A percentile compares a stretch with the other conserved stretches of the same genome.
These are phyloP conservation scores for Corynorhinus townsendii DNA, from an alignment of 2,113 vertebrate species.

Conservation along the genomic window DNA sequence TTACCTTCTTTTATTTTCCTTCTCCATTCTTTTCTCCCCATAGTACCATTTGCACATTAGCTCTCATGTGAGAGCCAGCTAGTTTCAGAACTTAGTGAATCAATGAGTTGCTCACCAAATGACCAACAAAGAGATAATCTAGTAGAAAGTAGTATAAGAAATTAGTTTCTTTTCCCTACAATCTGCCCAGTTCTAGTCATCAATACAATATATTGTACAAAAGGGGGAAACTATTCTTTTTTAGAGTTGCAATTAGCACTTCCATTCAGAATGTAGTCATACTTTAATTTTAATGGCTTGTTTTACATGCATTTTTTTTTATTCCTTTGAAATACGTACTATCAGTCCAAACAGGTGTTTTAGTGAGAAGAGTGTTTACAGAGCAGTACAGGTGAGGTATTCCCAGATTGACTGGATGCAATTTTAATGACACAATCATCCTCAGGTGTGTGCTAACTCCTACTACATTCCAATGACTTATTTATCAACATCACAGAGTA, in stretches of 20 bases:
- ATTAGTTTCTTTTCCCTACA: not conserved
- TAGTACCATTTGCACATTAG: not conserved
- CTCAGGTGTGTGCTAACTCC: conserved; percentile 10
- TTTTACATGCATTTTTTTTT: not conserved
- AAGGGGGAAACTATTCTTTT: not conserved
- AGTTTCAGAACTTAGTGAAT: not conserved
- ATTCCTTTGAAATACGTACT: not conserved
- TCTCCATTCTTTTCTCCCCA: not conserved
- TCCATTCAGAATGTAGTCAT: not conserved
- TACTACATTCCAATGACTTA: not conserved
- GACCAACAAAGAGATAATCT: not conserved
- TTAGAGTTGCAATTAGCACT: not conserved
- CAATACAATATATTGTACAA: not conserved
- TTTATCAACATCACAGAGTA: conserved; percentile 23
- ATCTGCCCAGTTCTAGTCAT: not conserved
- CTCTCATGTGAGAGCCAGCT: not conserved
- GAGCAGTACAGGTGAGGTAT: conserved; percentile 24
- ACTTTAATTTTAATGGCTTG: conserved; percentile 8
- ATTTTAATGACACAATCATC: conserved; percentile 37
- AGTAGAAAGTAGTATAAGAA: not conserved
- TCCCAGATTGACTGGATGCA: not conserved
- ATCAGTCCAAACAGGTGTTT: conserved; percentile 37
- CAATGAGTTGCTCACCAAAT: not conserved
- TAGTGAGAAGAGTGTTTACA: not conserved
- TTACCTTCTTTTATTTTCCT: not conserved